A percentile compares a stretch with the other conserved stretches of the same genome.
Conservation (phyloP, 2,888 invertebrate genomes). For the Campaea margaritaria region DNA sequence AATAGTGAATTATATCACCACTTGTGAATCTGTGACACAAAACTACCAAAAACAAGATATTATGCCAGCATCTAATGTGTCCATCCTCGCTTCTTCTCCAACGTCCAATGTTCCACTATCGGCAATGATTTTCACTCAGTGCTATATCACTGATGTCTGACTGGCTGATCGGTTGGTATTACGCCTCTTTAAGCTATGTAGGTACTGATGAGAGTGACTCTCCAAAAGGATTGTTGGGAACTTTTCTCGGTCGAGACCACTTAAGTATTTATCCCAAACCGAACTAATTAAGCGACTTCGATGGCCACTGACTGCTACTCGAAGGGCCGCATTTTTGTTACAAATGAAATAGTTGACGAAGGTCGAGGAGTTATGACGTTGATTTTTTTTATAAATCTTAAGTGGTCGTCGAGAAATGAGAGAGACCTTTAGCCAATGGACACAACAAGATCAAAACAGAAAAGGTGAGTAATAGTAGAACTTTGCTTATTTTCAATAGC, state of each 20-base stretch:
- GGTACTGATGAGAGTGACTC: conserved; percentile 30
- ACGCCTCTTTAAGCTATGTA: background rate
- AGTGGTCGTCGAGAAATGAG: too few relatives aligned
- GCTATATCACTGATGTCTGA: conserved; percentile 9
- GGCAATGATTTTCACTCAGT: background rate
- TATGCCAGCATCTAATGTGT: too few relatives aligned
- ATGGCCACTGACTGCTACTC: conserved; percentile 11
- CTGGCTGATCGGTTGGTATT: background rate
- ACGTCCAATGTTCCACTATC: too few relatives aligned
- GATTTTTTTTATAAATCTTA: conserved; percentile 7
- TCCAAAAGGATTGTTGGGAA: conserved; percentile 52
- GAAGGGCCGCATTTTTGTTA: conserved; percentile 17
- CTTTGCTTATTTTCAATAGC: background rate
- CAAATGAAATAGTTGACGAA: conserved; percentile 25
- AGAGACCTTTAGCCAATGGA: too few relatives aligned
- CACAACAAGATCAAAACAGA: background rate
- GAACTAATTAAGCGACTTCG: conserved; percentile 49
- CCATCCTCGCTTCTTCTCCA: too few relatives aligned
- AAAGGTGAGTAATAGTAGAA: background rate
- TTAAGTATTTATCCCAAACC: conserved; percentile 53
- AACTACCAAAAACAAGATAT: too few relatives aligned
- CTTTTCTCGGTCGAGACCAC: conserved; percentile 54
- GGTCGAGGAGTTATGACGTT: conserved; percentile 11
- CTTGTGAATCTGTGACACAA: too few relatives aligned
- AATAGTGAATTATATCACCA: too few relatives aligned